These are phyloP conservation scores for Thyatira batis DNA, from an alignment of 2,888 invertebrate genomes.

Conservation along the genomic window DNA sequence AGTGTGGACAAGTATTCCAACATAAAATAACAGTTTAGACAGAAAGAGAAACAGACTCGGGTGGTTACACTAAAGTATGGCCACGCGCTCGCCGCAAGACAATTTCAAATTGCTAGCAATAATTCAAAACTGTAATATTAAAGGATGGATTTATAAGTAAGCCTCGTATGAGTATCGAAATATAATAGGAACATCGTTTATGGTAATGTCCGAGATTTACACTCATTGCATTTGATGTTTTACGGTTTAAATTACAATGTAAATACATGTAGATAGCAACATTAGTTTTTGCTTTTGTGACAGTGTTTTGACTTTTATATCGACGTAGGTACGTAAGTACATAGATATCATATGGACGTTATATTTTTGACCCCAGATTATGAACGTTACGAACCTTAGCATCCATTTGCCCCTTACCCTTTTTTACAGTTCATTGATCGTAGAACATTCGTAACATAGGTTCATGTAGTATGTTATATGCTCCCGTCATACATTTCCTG, in stretches of 20 bases:
- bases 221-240: conserved; percentile 57
- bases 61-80: conserved; percentile 11
- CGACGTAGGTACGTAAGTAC: neutral
- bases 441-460: neutral
- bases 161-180: conserved; percentile 46
- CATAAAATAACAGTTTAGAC: conserved; percentile 44
- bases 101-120: conserved; percentile 68
- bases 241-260: conserved; percentile 30
- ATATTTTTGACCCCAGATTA: no score
- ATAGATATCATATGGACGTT: no score
- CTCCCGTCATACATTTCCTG: conserved; percentile 7
- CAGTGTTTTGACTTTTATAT: neutral
- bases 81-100: conserved; percentile 58
- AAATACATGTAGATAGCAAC: neutral
- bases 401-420: no score
- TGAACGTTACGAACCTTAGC: no score
- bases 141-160: conserved; percentile 66
- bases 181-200: conserved; percentile 62
- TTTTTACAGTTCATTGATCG: no score
- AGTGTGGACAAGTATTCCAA: conserved; percentile 45
- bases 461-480: conserved; percentile 2
- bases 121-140: conserved; percentile 61
- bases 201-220: conserved; percentile 61
- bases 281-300: neutral
- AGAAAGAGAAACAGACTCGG: conserved; percentile 17